phyloP scores from a whole-genome alignment of 2,888 invertebrate species.

The Mythimna lalbum region DNA sequence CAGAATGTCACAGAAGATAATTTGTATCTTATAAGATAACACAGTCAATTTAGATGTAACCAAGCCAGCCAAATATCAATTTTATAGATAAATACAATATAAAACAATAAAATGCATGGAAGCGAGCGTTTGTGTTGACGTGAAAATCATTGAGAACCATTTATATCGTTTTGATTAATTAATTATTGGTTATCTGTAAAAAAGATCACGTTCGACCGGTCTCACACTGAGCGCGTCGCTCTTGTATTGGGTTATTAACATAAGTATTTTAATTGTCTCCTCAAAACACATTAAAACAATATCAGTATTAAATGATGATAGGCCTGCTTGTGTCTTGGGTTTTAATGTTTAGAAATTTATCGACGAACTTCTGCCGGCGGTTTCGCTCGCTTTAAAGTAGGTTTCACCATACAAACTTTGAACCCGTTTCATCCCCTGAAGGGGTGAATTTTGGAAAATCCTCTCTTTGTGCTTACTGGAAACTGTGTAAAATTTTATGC shows the following conservation, averaged over 20 bases:
- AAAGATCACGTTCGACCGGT: conserved; percentile 79
- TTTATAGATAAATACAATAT: conserved; percentile 43
- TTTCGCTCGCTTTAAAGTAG: too few species aligned
- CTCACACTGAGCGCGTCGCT: conserved; percentile 69
- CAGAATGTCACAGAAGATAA: not conserved
- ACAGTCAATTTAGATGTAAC: conserved; percentile 28
- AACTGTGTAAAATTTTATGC: too few species aligned
- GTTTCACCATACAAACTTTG: too few species aligned
- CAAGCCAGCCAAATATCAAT: conserved; percentile 10
- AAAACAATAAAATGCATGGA: conserved; percentile 48
- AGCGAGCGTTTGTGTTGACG: conserved; percentile 61
- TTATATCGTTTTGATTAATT: conserved; percentile 84
- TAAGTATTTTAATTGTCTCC: conserved; percentile 86
- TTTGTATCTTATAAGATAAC: conserved; percentile 25
- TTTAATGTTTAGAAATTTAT: conserved; percentile 55
- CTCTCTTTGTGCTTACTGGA: too few species aligned
- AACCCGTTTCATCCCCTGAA: too few species aligned
- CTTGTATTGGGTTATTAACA: conserved; percentile 78
- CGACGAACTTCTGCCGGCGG: too few species aligned
- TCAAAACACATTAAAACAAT: conserved; percentile 59
- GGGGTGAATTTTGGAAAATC: too few species aligned
- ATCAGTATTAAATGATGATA: conserved; percentile 71
- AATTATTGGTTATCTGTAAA: conserved; percentile 73
- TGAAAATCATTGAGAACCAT: conserved; percentile 74
- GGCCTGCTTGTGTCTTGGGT: conserved; percentile 68